Conservation (phyloP, 2,797 vertebrate genomes). For the Monodelphis domestica region DNA sequence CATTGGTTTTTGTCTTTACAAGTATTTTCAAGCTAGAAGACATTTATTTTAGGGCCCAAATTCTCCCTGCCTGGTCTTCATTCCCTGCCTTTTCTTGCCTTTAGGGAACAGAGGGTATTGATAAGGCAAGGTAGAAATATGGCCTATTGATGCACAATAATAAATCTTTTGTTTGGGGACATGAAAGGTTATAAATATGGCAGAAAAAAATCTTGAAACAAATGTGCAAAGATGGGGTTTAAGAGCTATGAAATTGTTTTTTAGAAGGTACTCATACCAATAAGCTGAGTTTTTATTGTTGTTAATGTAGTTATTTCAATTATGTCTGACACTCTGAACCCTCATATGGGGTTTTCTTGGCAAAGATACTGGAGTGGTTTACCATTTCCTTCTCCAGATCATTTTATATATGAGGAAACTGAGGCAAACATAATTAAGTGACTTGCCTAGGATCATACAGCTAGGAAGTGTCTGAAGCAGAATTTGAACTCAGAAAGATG, state of each 20-base stretch:
- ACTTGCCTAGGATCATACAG: too few relatives aligned
- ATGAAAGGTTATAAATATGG: background rate
- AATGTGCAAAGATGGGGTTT: background rate
- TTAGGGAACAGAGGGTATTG: background rate
- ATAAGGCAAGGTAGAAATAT: background rate
- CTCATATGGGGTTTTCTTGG: too few relatives aligned
- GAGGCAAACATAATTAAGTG: too few relatives aligned
- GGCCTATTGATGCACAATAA: background rate
- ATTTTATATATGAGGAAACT: too few relatives aligned
- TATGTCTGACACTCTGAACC: too few relatives aligned
- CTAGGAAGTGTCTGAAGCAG: too few relatives aligned
- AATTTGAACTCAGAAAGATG: too few relatives aligned
- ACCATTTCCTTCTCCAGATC: too few relatives aligned
- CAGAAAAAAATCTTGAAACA: background rate
- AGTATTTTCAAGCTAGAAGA: background rate
- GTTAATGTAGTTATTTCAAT: too few relatives aligned
- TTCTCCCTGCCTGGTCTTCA: background rate
- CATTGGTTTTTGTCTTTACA: background rate
- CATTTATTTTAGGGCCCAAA: background rate
- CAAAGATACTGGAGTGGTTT: too few relatives aligned
- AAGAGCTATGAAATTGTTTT: background rate
- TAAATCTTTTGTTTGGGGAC: slow-evolving; percentile 14
- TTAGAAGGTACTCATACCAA: background rate
- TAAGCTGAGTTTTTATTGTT: too few relatives aligned
- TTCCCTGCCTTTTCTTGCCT: background rate